Conservation (phyloP, 2,888 invertebrate genomes). For the Agrilus biguttatus region DNA sequence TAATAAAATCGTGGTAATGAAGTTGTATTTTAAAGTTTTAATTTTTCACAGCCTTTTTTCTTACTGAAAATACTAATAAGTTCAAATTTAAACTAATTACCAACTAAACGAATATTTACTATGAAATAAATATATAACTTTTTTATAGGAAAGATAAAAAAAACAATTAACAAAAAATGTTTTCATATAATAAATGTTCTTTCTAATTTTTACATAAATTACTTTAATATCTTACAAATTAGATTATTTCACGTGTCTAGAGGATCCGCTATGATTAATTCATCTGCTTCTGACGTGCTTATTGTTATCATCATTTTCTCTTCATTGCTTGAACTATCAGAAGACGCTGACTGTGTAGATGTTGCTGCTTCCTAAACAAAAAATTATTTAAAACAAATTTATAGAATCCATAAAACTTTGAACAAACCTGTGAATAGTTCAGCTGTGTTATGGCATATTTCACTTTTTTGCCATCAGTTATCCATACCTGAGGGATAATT, state of each 20-base stretch:
- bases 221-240: background rate
- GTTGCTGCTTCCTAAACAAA: constrained; percentile 47
- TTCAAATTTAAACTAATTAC: too few species aligned
- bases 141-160: background rate
- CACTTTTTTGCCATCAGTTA: constrained; percentile 28
- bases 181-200: constrained; percentile 3
- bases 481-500: constrained; percentile 25
- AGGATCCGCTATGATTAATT: constrained; percentile 30
- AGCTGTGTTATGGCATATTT: constrained; percentile 32
- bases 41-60: too few species aligned
- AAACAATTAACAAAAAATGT: constrained; percentile 7
- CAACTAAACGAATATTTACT: too few species aligned
- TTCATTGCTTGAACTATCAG: constrained; percentile 55
- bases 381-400: background rate
- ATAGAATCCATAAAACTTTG: background rate
- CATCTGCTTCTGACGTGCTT: constrained; percentile 40
- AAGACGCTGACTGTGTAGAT: constrained; percentile 56
- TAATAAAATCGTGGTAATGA: constrained; percentile 5
- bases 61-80: too few species aligned
- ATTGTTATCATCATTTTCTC: constrained; percentile 67
- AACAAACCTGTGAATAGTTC: constrained; percentile 30
- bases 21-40: too few species aligned
- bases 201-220: background rate
- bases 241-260: constrained; percentile 12
- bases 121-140: too few species aligned